Evolutionary conservation across 2,888 invertebrate species (phyloP).

Genomic region (Desoria tigrina): DNA sequence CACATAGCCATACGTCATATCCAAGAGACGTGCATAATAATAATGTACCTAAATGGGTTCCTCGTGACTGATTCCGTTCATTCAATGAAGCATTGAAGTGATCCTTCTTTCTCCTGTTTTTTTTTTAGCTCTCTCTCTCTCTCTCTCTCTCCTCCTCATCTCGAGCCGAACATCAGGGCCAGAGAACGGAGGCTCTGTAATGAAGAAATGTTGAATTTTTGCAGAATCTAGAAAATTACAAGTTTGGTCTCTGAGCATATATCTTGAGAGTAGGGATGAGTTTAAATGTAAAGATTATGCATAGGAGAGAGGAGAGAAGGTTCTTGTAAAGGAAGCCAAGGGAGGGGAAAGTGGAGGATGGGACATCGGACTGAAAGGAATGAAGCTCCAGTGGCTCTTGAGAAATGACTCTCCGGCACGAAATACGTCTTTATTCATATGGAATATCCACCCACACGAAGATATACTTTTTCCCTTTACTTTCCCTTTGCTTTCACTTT

Average conservation of each 20-base stretch:
- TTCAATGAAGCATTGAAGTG: too few relatives aligned
- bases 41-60: too few relatives aligned
- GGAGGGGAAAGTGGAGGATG: conserved; percentile 2
- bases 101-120: conserved; percentile 20
- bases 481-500: too few relatives aligned
- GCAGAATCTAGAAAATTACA: conserved; percentile 17
- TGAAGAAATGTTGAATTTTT: conserved; percentile 6
- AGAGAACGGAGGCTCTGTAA: not conserved
- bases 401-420: conserved; percentile 4
- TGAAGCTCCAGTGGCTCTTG: conserved; percentile 24
- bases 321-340: conserved; percentile 10
- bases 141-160: conserved; percentile 24
- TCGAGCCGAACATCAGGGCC: conserved; percentile 17
- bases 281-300: conserved; percentile 1
- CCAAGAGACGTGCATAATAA: too few relatives aligned
- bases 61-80: too few relatives aligned
- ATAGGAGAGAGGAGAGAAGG: conserved; percentile 13
- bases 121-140: conserved; percentile 18
- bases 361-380: conserved; percentile 13
- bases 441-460: not conserved
- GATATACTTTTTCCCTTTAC: too few relatives aligned
- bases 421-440: conserved; percentile 7
- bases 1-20: too few relatives aligned
- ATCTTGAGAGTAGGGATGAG: not conserved
- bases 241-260: conserved; percentile 12